Base-by-base conservation (phyloP, 2,888 invertebrate genomes). In the Dicyrtomina minuta region DNA sequence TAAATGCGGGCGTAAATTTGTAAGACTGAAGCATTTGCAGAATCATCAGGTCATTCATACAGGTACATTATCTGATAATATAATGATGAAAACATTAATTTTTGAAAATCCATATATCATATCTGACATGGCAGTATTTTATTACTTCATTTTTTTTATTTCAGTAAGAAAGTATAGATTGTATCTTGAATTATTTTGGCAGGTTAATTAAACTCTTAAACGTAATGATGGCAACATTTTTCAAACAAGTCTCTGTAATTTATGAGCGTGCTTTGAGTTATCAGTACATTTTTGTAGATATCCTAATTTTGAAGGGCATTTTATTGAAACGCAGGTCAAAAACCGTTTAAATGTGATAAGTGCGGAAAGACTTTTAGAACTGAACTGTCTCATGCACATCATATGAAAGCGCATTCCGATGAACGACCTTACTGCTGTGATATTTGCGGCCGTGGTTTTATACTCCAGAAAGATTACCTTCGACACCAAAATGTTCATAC, bases 401-500 rank as follows among this genome's bases (percentile, higher is more conserved):
- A 61, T 17, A 61, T 46, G 46, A 61, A 46, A 44, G 26, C 61
- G 15, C 61, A 61, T 46, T 13, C 20, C 3, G 61, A 61, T n/a
- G 27, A 61, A 26, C 22, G 61, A 15, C 61, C 61, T n/a, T 61
- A 26, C 43, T 17, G 20, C 1, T 61, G 61, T 46, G 15, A 44
- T n/a, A 39, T 12, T 20, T 59, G 59, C 20, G 6, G 17, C 3
- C 33, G 20, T 17, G 27, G 26, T 1, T 61, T 61, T n/a, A 26
- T 61, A 17, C 26, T 61, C n/a, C 10, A 61, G 27, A 61, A 61
- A 26, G 61, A 61, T 26, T 61, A 43, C 2, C 26, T 24, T 8
- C 24, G 61, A 5, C 61, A 61, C 27, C 43, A 46, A 46, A 61
- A 61, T n/a, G 22, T 61, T 61, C 61, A 61, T 46, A 49, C 15